phyloP scores from a whole-genome alignment of 2,113 vertebrate species.

The Peucedramus taeniatus region DNA sequence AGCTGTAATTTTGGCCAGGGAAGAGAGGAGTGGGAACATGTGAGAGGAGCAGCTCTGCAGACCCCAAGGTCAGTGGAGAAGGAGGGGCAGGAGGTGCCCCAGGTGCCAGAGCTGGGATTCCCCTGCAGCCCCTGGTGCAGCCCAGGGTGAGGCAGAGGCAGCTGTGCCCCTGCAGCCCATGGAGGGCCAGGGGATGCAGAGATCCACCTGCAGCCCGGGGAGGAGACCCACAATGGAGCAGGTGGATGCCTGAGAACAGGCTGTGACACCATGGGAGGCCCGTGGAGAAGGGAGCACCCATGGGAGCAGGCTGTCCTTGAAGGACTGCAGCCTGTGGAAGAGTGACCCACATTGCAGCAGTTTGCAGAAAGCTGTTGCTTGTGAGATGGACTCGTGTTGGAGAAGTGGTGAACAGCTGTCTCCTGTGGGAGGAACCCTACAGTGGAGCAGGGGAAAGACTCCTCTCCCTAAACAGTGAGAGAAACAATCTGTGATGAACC shows the following conservation, averaged over 20 bases:
- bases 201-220: accelerated
- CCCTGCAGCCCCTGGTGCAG: not conserved
- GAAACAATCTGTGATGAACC: not conserved
- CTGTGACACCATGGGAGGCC: not conserved
- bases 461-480: not conserved
- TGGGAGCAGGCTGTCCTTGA: not conserved
- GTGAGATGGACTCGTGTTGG: accelerated
- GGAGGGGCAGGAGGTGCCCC: too few species aligned
- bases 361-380: not conserved
- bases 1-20: accelerated
- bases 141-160: not conserved
- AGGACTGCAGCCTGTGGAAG: not conserved
- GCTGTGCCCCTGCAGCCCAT: not conserved
- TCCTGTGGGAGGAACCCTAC: not conserved
- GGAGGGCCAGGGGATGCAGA: not conserved
- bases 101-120: not conserved
- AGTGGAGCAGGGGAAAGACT: not conserved
- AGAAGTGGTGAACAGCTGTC: too few species aligned
- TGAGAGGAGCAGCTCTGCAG: not conserved
- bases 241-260: not conserved
- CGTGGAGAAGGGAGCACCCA: accelerated
- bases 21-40: not conserved
- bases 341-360: accelerated
- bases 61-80: not conserved
- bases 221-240: accelerated